Evolutionary conservation across 64 coral and sea anemone genomes (phyloP), one percentile per base, ranked within the genome.

Genomic region (Montipora cactus): DNA sequence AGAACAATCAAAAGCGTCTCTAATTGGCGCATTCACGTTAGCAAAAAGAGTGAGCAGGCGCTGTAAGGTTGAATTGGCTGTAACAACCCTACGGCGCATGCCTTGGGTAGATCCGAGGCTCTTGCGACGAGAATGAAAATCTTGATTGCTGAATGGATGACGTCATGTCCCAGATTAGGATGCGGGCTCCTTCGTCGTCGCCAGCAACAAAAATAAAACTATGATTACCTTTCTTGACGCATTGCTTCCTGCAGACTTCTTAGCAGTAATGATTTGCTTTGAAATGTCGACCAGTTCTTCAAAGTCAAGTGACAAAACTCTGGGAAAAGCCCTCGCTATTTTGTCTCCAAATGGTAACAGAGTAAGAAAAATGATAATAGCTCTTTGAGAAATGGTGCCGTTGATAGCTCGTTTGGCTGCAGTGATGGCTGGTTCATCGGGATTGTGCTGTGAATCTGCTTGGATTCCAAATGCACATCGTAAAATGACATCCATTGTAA

Each of bases 401-500:
- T 83, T 83, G 62, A 91, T 75, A 6, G 51, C 64, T 72, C 37
- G 16, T 5, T 59, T 80, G 21, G 90, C 90, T 47, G 72, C 74
- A 50, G 72, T 52, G 16, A 89, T 89, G 11, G 74, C 72, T 11
- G 73, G 87, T 20, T 77, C 87, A 76, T 89, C 58, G 3, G 87
- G 87, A 55, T 89, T 89, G 72, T 89, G 77, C 46, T 89, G 87
- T 50, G 25, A 50, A 75, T 89, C 87, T 23, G 87, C 22, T 78
- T 89, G 48, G 14, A 89, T 64, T 50, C 87, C 87, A 78, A 89
- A 89, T 76, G 87, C 87, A 57, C 28, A 62, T 18, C 20, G 70
- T 69, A 91, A 81, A n/a, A 91, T 91, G 7, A 83, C 57, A 74
- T 91, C 90, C 12, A 91, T 79, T 7, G 90, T 91, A 37, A 83